phyloP scores from a whole-genome alignment of 2,113 vertebrate species.

The Canis aureus region DNA sequence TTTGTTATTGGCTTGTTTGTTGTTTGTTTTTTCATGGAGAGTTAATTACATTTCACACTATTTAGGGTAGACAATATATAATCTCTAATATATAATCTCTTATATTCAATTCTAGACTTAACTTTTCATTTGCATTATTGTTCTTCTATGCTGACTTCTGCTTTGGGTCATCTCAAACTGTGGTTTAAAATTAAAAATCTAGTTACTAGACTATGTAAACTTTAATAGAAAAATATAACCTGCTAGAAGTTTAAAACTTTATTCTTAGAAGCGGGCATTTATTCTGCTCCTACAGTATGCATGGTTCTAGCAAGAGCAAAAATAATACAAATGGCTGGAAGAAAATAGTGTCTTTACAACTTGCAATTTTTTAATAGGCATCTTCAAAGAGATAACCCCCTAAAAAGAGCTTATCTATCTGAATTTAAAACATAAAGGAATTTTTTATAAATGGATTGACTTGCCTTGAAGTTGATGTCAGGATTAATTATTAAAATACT shows the following conservation, averaged over 20 bases:
- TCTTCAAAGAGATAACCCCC: slow-evolving; percentile 52
- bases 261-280: background rate
- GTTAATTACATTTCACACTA: slow-evolving; percentile 69
- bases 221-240: slow-evolving; percentile 2
- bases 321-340: background rate
- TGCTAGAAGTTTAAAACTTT: background rate
- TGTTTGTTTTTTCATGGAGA: slow-evolving; percentile 26
- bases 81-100: background rate
- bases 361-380: slow-evolving; percentile 57
- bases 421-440: slow-evolving; percentile 53
- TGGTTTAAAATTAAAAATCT: slow-evolving; percentile 55
- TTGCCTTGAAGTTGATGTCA: slow-evolving; percentile 67
- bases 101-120: slow-evolving; percentile 55
- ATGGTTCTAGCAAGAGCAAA: background rate
- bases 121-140: slow-evolving; percentile 34
- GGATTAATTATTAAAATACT: slow-evolving; percentile 79
- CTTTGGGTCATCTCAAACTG: background rate
- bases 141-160: background rate
- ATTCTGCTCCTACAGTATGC: background rate
- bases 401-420: slow-evolving; percentile 66
- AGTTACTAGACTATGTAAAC: background rate
- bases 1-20: slow-evolving; percentile 39
- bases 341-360: background rate
- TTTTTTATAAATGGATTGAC: slow-evolving; percentile 61
- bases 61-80: slow-evolving; percentile 49